A percentile compares a stretch with the other conserved stretches of the same genome.
These are phyloP conservation scores for Azorinus chamasolen DNA, from an alignment of 2,888 invertebrate species.

Conservation along the genomic window DNA sequence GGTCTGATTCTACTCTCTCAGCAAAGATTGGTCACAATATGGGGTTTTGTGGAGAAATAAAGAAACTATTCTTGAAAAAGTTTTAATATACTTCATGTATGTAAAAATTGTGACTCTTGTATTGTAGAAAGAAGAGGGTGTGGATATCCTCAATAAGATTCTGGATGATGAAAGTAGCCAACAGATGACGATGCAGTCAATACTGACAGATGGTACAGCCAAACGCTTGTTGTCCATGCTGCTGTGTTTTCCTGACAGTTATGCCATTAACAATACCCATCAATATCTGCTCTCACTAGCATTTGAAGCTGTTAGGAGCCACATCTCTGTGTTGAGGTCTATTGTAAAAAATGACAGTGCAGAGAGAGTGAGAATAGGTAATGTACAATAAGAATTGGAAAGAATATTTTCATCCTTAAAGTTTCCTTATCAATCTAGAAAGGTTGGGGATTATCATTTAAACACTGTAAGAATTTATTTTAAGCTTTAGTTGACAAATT, in stretches of 20 bases:
- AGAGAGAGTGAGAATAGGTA: constrained; percentile 36
- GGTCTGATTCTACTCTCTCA: no score
- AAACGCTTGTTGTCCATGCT: constrained; percentile 71
- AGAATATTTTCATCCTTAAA: no score
- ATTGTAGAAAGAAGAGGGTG: constrained; percentile 42
- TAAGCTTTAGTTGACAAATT: no score
- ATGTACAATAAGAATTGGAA: no score
- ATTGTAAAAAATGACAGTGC: constrained; percentile 52
- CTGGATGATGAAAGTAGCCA: constrained; percentile 6
- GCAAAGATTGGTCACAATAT: no score
- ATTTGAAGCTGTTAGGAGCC: constrained; percentile 69
- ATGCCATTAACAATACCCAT: constrained; percentile 15
- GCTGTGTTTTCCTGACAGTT: constrained; percentile 50
- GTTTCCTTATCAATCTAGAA: no score
- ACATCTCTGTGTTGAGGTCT: constrained; percentile 66
- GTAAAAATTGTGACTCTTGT: no score
- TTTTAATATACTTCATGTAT: no score
- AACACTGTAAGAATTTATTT: no score
- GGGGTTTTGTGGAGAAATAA: no score
- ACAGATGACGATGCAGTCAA: constrained; percentile 10
- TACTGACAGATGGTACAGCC: constrained; percentile 62
- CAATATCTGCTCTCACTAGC: constrained; percentile 69
- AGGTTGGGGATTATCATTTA: no score
- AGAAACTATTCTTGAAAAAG: no score
- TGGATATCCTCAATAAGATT: constrained; percentile 31